Base-by-base conservation (phyloP, 2,888 invertebrate genomes). In the Nineta flava region DNA sequence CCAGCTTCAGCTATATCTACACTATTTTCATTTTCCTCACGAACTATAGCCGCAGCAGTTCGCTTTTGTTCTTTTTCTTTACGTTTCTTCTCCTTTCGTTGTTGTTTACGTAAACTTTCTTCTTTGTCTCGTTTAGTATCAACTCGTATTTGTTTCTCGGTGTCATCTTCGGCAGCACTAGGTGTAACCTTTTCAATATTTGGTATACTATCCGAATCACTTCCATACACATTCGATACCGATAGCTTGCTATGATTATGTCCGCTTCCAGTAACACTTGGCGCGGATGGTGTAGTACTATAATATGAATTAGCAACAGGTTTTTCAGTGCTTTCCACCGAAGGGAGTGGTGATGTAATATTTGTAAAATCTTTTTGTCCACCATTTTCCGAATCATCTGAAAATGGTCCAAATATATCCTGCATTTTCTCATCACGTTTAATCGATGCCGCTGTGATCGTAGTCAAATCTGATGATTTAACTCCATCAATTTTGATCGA, bases 371-470 rank as follows among this genome's bases (percentile, higher is more conserved):
- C 52, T 16, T 62, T 64, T 57, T 63, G 63, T 34, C 54, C 52
- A 10, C 63, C 63, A 52, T 62, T 62, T 55, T 71, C 72, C 2
- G 72, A 72, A 54, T 79, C 79, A 57, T 88, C 90, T 1, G 90
- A 87, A 52, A 88, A 70, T 10, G 87, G 85, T 1, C 88, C 90
- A 66, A 90, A 90, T 53, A 90, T 88, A 57, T 87, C 87, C 64
- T 88, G 87, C 83, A 88, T 85, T 66, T 87, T 84, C 21, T 80
- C 86, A 56, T 83, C 84, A 53, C 83, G 78, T 57, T 82, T 78
- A 1, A 65, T 59, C 49, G 57, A 57, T 52, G 55, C 44, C 16
- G 50, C 49, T 7, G 26, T 26, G 26, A 26, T 26, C 4, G 26
- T 26, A 5, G 26, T 26, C 26, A 26, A 6, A 47, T 51, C 58